A percentile compares a stretch with the other conserved stretches of the same genome.
phyloP scores from a whole-genome alignment of 1,140 invertebrate species.

The Drosophila nannoptera region DNA sequence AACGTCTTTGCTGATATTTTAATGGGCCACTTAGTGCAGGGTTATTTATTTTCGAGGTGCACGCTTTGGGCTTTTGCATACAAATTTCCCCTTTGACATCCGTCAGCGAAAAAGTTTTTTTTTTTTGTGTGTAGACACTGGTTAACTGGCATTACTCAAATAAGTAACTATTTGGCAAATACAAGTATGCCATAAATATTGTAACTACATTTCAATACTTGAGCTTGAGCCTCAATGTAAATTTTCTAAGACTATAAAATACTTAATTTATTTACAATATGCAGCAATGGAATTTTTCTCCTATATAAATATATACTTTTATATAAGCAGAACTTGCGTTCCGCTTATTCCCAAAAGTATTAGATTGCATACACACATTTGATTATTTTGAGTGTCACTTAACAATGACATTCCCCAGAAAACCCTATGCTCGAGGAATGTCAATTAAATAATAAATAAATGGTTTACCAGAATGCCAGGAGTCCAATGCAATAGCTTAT shows the following conservation, averaged over 20 bases:
- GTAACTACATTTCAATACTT: too few relatives aligned
- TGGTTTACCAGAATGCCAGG: not conserved
- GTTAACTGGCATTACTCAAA: not conserved
- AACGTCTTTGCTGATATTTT: constrained; percentile 21
- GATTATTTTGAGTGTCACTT: not conserved
- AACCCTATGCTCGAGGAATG: not conserved
- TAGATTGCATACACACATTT: not conserved
- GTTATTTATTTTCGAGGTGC: constrained; percentile 13
- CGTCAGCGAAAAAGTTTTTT: not conserved
- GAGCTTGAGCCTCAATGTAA: not conserved
- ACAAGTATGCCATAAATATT: too few relatives aligned
- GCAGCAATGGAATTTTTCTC: not conserved
- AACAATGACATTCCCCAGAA: not conserved
- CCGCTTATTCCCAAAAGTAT: too few relatives aligned
- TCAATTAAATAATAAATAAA: not conserved
- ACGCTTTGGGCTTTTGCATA: not conserved
- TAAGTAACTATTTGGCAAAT: not conserved
- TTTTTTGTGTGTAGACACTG: not conserved
- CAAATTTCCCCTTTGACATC: not conserved
- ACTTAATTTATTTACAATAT: not conserved
- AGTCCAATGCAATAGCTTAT: not conserved
- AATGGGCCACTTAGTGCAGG: constrained; percentile 13
- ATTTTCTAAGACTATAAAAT: not conserved
- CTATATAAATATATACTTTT: not conserved
- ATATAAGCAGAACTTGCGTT: too few relatives aligned